Percentiles rank a stretch among this genome's conserved stretches.
Conservation (phyloP, 2,797 vertebrate genomes). For the Cygnus olor region DNA sequence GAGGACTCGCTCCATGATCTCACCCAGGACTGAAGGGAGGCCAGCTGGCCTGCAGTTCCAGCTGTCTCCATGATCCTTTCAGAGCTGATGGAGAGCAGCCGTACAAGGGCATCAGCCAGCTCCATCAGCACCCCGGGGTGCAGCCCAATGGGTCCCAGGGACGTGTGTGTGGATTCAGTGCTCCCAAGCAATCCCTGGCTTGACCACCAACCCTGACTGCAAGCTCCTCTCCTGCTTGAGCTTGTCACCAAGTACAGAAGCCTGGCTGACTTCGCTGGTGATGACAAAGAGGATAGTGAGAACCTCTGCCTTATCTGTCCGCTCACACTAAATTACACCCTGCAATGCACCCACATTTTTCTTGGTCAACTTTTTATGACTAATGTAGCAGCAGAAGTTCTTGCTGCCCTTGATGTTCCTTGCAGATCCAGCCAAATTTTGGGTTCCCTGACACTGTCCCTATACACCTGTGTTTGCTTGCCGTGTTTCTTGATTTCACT, state of each 20-base stretch:
- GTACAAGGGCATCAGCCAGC: background rate
- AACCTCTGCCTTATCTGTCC: background rate
- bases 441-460: background rate
- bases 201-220: background rate
- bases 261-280: background rate
- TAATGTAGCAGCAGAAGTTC: background rate
- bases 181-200: background rate
- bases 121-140: background rate
- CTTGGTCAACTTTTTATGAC: background rate
- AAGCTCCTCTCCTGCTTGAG: background rate
- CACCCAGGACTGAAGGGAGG: fast-evolving
- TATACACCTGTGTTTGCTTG: no score
- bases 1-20: background rate
- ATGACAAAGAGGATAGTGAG: background rate
- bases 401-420: background rate
- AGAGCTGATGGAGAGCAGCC: background rate
- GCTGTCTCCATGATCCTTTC: background rate
- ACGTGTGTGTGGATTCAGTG: fast-evolving
- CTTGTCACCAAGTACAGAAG: background rate
- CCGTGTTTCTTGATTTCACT: background rate
- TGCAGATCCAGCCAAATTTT: background rate
- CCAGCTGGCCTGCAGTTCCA: fast-evolving
- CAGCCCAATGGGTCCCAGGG: background rate
- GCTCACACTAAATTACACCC: background rate
- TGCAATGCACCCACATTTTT: background rate